Evolutionary conservation across 2,888 invertebrate species (phyloP).

Genomic region (Lumbricus terrestris): DNA sequence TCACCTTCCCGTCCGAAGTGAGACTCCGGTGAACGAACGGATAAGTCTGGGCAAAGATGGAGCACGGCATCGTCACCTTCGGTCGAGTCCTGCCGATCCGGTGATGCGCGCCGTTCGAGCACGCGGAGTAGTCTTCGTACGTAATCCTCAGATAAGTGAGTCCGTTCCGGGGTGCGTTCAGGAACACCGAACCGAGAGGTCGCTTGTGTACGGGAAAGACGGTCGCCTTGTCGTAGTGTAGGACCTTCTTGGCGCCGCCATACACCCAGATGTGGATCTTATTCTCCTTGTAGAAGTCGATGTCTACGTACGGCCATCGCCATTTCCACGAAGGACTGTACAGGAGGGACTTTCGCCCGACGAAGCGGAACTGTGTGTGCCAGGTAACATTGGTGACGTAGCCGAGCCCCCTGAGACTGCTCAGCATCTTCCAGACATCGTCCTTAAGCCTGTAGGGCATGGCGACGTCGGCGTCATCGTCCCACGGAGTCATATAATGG

Average conservation of each 20-base stretch:
- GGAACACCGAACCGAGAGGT: conserved; percentile 34
- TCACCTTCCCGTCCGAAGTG: conserved; percentile 15
- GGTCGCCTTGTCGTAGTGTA: conserved; percentile 29
- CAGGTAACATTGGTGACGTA: neutral
- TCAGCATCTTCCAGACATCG: neutral
- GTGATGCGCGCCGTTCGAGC: conserved; percentile 34
- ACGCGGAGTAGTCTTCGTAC: conserved; percentile 22
- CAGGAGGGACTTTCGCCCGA: neutral
- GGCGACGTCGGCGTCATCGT: conserved; percentile 18
- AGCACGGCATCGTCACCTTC: conserved; percentile 24
- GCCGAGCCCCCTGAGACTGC: neutral
- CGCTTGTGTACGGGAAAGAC: conserved; percentile 39
- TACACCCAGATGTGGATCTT: conserved; percentile 38
- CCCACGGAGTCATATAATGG: conserved; percentile 18
- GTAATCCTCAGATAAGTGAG: conserved; percentile 31
- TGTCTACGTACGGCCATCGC: conserved; percentile 41
- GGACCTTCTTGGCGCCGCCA: conserved; percentile 33
- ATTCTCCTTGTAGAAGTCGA: conserved; percentile 37
- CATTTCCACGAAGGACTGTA: conserved; percentile 25
- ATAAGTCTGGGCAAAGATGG: conserved; percentile 12
- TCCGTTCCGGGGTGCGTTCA: conserved; percentile 37
- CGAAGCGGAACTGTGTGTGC: conserved; percentile 6
- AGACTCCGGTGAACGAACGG: conserved; percentile 34
- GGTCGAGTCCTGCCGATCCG: conserved; percentile 35
- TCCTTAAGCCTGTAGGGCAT: neutral